Evolutionary conservation across 2,888 invertebrate genomes (phyloP), one percentile per base, ranked within the genome.

Genomic region (Liodrosophila aerea): DNA sequence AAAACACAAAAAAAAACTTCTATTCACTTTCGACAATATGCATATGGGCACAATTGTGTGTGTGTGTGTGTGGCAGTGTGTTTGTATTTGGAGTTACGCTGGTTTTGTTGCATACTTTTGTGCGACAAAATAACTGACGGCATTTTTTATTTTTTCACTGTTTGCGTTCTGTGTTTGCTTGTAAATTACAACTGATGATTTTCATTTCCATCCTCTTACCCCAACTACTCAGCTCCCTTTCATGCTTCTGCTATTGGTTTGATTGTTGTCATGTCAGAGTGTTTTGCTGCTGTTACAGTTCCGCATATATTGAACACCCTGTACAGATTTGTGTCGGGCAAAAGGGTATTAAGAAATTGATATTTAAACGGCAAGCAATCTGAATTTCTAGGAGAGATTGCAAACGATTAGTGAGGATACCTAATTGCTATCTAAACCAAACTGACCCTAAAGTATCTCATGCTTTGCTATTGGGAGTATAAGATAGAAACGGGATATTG

Each of bases 101-200:
- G 27, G 57, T 61, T 54, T 66, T 61, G 40, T 50, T 41, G 60
- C 60, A 60, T 57, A 67, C 56, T 71, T 60, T 70, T 44, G 12
- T 11, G 53, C 59, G 54, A 53, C 50, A 64, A 64, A 64, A 59
- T 46, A 63, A 49, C 56, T 36, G 46, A 37, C 40, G 49, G n/a
- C 36, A 50, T 52, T 70, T 56, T 39, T n/a, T 41, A 9, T 46
- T 37, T 52, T 30, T 50, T 12, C 47, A 16, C 2, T 29, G 29
- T 11, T 12, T 30, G 31, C 9, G 45, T 57, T 46, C 41, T 41
- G 27, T 64, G 31, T 58, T 56, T 54, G 58, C 39, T 65, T 65
- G 62, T 57, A 67, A 81, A 77, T 73, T 75, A 68, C 71, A 73
- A 64, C 66, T 73, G 83, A 76, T 63, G 76, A 76, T 70, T 68